Base-by-base conservation (phyloP, 2,888 invertebrate species). In the Cheilosia vernalis region DNA sequence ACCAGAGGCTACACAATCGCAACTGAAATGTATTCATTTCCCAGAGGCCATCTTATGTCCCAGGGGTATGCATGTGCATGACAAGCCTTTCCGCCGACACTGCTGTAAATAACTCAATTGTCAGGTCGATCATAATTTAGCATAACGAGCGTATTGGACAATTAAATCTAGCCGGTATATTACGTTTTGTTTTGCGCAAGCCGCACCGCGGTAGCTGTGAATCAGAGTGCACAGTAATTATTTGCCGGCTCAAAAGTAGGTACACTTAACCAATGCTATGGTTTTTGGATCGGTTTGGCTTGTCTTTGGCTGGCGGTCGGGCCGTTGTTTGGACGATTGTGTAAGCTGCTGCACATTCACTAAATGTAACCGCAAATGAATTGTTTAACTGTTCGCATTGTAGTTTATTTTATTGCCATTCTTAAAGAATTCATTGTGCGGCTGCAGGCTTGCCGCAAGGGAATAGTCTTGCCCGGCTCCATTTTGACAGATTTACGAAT, bases 331-430 rank as follows among this genome's bases (percentile, higher is more conserved):
- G 61, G 21, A 10, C 42, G 30, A 44, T 79, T 84, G 74, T 84
- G 84, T 53, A 84, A 84, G 67, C 64, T 64, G 58, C 60, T 79
- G 79, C 69, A 84, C 79, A 84, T 79, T 84, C 74, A 74, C 15
- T 17, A 47, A 69, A 63, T 74, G 69, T 60, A 55, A 79, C 83
- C 83, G 53, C 79, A 69, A 74, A 84, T 84, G 79, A 84, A 84
- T 84, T 79, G 74, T 74, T 79, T 79, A 69, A 84, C 63, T 79
- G 84, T 58, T 74, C 67, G 63, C 64, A 78, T 69, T 78, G 78
- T 63, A 56, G 72, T 83, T 83, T 83, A 78, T 73, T 27, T 72
- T 61, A 51, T 70, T 58, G 56, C 53, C 53, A 56, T 40, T 67
- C 24, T 9, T 30, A 37, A 37, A 37, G 37, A 37, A 37, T 37